Conservation (phyloP, 2,113 vertebrate species). For the Okapia johnstoni region DNA sequence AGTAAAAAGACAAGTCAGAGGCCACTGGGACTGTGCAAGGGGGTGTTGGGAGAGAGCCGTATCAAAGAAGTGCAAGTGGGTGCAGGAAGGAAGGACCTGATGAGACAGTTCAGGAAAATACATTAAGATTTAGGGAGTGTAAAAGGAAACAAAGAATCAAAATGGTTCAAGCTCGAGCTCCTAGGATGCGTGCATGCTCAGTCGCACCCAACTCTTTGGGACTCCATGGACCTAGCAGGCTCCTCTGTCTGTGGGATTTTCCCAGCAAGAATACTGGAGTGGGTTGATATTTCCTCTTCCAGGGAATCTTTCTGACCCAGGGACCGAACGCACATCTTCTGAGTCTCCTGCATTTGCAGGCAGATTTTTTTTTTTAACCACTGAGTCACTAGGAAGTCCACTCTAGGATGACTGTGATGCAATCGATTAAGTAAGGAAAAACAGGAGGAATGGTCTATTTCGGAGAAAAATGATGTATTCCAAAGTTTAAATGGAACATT, state of each 20-base stretch:
- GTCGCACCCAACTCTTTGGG: background rate
- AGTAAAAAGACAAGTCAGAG: background rate
- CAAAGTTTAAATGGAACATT: background rate
- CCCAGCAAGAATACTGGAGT: background rate
- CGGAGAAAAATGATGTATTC: background rate
- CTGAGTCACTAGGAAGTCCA: background rate
- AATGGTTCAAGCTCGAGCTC: background rate
- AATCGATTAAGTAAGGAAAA: fast-evolving
- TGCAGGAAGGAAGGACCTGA: background rate
- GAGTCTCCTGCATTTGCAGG: background rate
- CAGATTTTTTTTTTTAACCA: background rate
- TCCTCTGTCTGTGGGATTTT: background rate
- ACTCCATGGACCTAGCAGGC: background rate
- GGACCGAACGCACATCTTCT: background rate
- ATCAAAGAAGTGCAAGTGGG: background rate
- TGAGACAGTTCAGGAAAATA: background rate
- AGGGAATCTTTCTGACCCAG: background rate
- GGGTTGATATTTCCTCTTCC: background rate
- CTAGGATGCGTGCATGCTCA: background rate
- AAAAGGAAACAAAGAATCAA: background rate
- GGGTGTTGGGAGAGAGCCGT: background rate
- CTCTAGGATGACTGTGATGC: background rate
- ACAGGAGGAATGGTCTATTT: background rate
- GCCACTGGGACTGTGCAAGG: fast-evolving
- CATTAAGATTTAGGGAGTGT: fast-evolving